Base-by-base conservation (phyloP, 2,797 vertebrate species). In the Pipistrellus pygmaeus region DNA sequence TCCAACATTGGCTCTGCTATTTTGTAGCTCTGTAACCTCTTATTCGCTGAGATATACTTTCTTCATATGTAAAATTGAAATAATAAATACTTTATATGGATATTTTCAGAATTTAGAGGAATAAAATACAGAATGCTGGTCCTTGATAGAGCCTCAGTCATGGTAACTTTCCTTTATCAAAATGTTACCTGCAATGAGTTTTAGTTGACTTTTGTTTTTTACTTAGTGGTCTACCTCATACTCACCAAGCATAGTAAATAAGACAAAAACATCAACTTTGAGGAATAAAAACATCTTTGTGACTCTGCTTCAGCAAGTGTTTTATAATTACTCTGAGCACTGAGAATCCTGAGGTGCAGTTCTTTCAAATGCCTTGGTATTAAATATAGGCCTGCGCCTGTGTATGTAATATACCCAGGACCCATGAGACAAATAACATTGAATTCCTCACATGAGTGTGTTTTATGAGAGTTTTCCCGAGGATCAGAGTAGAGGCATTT, bases 381-480 rank as follows among this genome's bases (percentile, higher is more conserved):
- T 92, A 51, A 85, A 51, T 44, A 80, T 13, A 71, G 68, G 44
- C 44, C 38, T 78, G 2, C 35, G n/a, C 55, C 86, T 85, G 4
- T 55, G 9, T 44, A 17, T 46, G 21, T 53, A 87, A 57, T 68
- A 21, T 25, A 27, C 62, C 4, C 1, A 60, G 51, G 81, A 71
- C 95, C 88, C 95, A 21, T 7, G 84, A 96, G 92, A 91, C 86
- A 85, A 91, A 92, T 95, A 94, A 95, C 8, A 7, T n/a, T 60
- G 87, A 94, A 95, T 83, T 95, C 93, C 89, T 95, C 73, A 88
- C 73, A 41, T 77, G 51, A 95, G 38, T 57, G 51, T 95, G 35
- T 95, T 97, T 92, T 96, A 96, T 0, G 30, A 96, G 88, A 46
- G 25, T 95, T 96, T 97, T 90, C 88, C 91, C 89, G 48, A 92